phyloP scores from a whole-genome alignment of 2,113 vertebrate species.

The Calonectris borealis region DNA sequence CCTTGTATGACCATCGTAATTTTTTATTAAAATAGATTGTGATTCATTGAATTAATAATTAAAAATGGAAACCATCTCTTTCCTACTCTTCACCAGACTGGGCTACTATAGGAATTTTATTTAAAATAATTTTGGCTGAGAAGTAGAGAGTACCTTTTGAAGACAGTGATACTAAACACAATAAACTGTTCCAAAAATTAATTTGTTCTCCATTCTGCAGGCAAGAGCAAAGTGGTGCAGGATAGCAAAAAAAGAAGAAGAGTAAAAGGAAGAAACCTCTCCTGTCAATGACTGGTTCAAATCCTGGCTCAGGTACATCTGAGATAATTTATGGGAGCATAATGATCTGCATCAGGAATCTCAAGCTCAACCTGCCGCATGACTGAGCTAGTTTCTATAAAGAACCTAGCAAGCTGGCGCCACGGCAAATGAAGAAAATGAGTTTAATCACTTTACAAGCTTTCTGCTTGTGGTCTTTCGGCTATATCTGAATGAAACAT shows the following conservation, averaged over 20 bases:
- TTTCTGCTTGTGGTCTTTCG: slow-evolving; percentile 73
- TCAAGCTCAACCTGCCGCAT: slow-evolving; percentile 68
- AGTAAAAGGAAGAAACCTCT: neutral
- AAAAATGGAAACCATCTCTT: neutral
- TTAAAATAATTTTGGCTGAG: neutral
- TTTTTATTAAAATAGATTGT: neutral
- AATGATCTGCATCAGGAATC: slow-evolving; percentile 78
- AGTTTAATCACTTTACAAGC: slow-evolving; percentile 81
- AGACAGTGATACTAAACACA: neutral
- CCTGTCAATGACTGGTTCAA: slow-evolving; percentile 28
- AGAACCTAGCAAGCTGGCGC: slow-evolving; percentile 82
- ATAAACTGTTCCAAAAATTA: neutral
- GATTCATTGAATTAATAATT: neutral
- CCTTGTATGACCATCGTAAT: neutral
- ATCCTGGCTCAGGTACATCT: slow-evolving; percentile 36
- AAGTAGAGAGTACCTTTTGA: neutral
- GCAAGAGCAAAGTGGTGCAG: neutral
- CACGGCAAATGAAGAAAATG: slow-evolving; percentile 84
- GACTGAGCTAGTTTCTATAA: slow-evolving; percentile 79
- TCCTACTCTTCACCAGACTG: neutral
- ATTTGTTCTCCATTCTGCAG: neutral
- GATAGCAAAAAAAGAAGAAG: neutral
- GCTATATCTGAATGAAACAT: slow-evolving; percentile 73
- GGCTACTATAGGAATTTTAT: neutral
- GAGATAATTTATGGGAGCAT: slow-evolving; percentile 74